A percentile compares a stretch with the other conserved stretches of the same genome.
phyloP scores from a whole-genome alignment of 2,113 vertebrate genomes.

The Grus americana region DNA sequence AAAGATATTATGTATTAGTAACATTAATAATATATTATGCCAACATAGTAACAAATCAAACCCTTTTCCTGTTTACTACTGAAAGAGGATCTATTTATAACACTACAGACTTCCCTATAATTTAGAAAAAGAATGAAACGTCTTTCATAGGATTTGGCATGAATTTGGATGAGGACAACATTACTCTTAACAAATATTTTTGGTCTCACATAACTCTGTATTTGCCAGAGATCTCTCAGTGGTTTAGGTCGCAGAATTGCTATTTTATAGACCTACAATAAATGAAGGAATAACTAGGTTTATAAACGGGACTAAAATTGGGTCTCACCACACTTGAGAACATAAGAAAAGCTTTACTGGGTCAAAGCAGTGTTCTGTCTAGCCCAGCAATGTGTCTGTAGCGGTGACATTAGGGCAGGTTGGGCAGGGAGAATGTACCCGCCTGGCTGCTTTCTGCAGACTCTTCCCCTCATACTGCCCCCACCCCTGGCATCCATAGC shows the following conservation, averaged over 20 bases:
- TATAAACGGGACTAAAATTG: neutral
- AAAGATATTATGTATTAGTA: neutral
- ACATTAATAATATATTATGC: constrained; percentile 7
- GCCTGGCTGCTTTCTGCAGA: neutral
- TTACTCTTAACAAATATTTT: neutral
- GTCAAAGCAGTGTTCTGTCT: neutral
- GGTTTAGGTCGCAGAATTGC: neutral
- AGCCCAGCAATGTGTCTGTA: neutral
- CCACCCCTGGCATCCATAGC: neutral
- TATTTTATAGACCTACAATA: neutral
- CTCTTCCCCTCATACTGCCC: neutral
- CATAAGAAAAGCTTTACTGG: neutral
- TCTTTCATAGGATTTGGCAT: neutral
- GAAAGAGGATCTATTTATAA: constrained; percentile 11
- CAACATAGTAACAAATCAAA: constrained; percentile 24
- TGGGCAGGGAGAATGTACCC: neutral
- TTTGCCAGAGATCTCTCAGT: neutral
- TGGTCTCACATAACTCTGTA: neutral
- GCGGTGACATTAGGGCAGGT: neutral
- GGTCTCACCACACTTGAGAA: neutral
- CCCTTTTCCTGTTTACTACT: constrained; percentile 14
- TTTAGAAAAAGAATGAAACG: neutral
- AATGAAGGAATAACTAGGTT: neutral
- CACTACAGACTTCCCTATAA: neutral
- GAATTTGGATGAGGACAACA: neutral